A percentile compares a stretch with the other conserved stretches of the same genome.
phyloP scores from a whole-genome alignment of 2,113 vertebrate genomes.

The Heterocephalus glaber region DNA sequence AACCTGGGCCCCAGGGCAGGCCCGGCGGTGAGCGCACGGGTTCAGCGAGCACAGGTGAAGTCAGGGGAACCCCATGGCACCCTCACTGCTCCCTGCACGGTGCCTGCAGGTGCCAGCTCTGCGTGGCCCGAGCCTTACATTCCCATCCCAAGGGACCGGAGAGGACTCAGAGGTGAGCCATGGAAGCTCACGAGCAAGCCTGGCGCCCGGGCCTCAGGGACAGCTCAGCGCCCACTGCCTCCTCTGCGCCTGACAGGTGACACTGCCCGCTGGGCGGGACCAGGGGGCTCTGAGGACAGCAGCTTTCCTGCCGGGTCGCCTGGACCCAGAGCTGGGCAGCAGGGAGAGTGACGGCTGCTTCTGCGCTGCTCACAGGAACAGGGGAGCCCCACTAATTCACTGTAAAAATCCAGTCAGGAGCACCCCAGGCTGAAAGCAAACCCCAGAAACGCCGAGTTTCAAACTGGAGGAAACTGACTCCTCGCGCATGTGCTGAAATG shows the following conservation, averaged over 20 bases:
- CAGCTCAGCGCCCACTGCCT: background rate
- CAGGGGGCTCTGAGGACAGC: background rate
- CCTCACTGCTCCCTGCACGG: background rate
- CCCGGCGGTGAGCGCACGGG: background rate
- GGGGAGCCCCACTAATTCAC: background rate
- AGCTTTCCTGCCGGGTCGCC: background rate
- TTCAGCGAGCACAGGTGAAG: background rate
- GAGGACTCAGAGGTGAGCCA: background rate
- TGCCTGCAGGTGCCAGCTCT: background rate
- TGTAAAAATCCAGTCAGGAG: slow-evolving; percentile 45
- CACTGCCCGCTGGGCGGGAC: background rate
- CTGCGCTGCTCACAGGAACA: too few relatives aligned
- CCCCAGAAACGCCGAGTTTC: slow-evolving; percentile 57
- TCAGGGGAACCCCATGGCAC: too few relatives aligned
- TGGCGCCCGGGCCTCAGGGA: background rate
- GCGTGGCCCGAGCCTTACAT: background rate
- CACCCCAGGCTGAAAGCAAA: slow-evolving; percentile 60
- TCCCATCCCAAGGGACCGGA: background rate
- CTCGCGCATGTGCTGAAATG: slow-evolving; percentile 66
- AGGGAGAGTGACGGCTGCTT: background rate
- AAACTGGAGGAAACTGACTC: slow-evolving; percentile 75
- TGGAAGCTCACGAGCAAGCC: background rate
- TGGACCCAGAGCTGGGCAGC: background rate
- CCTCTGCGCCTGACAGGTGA: background rate
- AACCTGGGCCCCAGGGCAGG: background rate